Evolutionary conservation across 2,888 invertebrate species (phyloP).

Genomic region (Nomada fabriciana): DNA sequence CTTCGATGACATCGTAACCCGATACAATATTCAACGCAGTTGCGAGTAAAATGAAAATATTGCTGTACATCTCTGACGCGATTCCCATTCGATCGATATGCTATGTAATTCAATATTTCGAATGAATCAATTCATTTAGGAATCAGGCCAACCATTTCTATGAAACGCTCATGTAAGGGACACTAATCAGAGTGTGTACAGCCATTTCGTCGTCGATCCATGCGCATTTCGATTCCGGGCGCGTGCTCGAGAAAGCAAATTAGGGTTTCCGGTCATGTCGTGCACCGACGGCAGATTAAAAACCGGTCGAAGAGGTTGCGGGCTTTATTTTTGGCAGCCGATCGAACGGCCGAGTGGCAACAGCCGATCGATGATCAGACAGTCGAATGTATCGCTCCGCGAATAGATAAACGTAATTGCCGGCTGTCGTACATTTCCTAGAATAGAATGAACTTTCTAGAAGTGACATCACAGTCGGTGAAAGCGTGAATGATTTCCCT

Average conservation of each 20-base stretch:
- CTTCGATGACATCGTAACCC: background rate
- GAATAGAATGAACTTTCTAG: background rate
- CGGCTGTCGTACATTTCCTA: constrained; percentile 16
- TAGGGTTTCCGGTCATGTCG: constrained; percentile 31
- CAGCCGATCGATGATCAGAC: constrained; percentile 65
- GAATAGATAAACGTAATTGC: constrained; percentile 36
- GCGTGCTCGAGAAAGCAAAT: constrained; percentile 23
- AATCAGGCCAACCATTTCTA: background rate
- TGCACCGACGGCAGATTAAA: constrained; percentile 57
- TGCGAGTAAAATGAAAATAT: too few species aligned
- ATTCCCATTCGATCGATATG: background rate
- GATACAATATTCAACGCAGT: background rate
- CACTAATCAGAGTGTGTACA: background rate
- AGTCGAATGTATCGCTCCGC: constrained; percentile 32
- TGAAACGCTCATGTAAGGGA: background rate
- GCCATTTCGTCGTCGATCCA: background rate
- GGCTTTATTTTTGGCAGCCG: constrained; percentile 69
- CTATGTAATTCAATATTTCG: too few species aligned
- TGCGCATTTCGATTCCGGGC: constrained; percentile 12
- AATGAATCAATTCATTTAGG: background rate
- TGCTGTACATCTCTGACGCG: too few species aligned
- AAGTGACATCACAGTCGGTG: background rate
- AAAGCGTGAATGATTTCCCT: background rate
- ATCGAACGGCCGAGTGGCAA: constrained; percentile 66
- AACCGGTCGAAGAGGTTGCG: constrained; percentile 50